A percentile compares a stretch with the other conserved stretches of the same genome.
Conservation (phyloP, 2,888 invertebrate species). For the Epistrophe grossulariae region DNA sequence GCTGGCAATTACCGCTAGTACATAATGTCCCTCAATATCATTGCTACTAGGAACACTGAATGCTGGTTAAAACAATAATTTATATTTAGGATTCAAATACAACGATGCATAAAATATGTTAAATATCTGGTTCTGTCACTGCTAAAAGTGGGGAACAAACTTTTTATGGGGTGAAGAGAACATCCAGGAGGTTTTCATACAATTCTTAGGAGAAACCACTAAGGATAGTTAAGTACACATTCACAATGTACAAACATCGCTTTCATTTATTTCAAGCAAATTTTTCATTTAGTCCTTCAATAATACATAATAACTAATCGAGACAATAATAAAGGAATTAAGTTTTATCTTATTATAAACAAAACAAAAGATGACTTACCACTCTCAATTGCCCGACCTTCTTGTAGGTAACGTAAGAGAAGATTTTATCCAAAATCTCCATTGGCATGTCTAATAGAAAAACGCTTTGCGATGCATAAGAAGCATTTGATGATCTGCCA, state of each 20-base stretch:
- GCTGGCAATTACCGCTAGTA: neutral
- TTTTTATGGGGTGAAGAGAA: neutral
- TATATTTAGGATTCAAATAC: conserved; percentile 51
- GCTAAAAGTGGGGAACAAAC: neutral
- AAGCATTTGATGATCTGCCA: conserved; percentile 56
- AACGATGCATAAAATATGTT: conserved; percentile 21
- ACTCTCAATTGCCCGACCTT: conserved; percentile 91
- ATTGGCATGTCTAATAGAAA: conserved; percentile 90
- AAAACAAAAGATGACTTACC: conserved; percentile 85
- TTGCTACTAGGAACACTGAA: neutral
- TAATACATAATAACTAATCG: neutral
- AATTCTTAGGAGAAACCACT: neutral
- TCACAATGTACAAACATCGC: neutral
- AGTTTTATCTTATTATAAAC: neutral
- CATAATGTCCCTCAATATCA: neutral
- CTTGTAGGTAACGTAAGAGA: conserved; percentile 90
- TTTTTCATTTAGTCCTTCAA: neutral
- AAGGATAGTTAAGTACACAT: neutral
- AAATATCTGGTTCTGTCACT: conserved; percentile 17
- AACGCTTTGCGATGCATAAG: conserved; percentile 57
- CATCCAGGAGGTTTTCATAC: neutral
- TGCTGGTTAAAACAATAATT: conserved; percentile 50
- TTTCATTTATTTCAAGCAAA: neutral
- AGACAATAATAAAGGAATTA: neutral
- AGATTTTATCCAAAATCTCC: conserved; percentile 92